Evolutionary conservation across 2,113 vertebrate species (phyloP).

Genomic region (Chlamydotis undulata): DNA sequence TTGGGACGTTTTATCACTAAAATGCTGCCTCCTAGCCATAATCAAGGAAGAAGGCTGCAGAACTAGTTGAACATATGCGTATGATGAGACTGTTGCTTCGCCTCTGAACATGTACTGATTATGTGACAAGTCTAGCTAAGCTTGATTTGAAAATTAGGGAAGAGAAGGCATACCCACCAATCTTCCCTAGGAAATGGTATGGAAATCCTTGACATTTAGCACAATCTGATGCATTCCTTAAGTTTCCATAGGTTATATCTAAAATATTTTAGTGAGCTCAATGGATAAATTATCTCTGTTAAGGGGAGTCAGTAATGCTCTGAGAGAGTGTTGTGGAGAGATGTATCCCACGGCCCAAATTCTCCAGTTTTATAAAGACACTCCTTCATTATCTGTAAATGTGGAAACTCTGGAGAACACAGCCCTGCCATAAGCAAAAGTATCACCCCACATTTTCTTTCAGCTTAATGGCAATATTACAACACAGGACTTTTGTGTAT

Average conservation of each 20-base stretch:
- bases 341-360: neutral
- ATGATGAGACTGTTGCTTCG: neutral
- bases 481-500: neutral
- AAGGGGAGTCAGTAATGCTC: neutral
- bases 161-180: neutral
- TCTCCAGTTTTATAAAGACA: neutral
- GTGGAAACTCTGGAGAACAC: neutral
- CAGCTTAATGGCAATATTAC: neutral
- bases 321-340: neutral
- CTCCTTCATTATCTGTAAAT: neutral
- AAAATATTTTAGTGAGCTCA: neutral
- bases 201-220: neutral
- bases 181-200: neutral
- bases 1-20: neutral
- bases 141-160: neutral
- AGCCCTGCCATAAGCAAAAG: neutral
- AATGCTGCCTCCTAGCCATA: neutral
- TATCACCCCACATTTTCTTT: neutral
- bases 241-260: neutral
- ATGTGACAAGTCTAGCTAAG: neutral
- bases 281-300: neutral
- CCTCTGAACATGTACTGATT: neutral
- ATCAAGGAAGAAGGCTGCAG: neutral
- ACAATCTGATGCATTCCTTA: neutral
- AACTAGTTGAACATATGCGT: neutral